A percentile compares a stretch with the other conserved stretches of the same genome.
phyloP scores from a whole-genome alignment of 1,140 invertebrate genomes.

The Papilio helenus region DNA sequence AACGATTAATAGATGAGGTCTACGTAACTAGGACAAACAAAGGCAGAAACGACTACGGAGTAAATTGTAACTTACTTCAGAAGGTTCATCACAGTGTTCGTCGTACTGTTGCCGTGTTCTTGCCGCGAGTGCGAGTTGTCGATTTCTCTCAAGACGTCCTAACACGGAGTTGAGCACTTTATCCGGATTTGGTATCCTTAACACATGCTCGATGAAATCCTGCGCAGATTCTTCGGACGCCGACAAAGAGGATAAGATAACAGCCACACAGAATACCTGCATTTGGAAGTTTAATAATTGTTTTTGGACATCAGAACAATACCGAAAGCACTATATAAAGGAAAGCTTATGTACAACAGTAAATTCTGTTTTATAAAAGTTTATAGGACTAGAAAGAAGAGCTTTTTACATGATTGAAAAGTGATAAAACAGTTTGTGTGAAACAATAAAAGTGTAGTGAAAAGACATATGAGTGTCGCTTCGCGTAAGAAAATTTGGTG shows the following conservation, averaged over 20 bases:
- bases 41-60: not conserved
- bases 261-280: slow-evolving; percentile 53
- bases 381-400: too few relatives aligned
- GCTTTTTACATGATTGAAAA: too few relatives aligned
- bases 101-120: slow-evolving; percentile 43
- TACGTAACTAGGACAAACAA: not conserved
- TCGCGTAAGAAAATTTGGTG: too few relatives aligned
- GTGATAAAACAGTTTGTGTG: too few relatives aligned
- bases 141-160: slow-evolving; percentile 60
- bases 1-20: not conserved
- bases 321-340: too few relatives aligned
- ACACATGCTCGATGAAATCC: slow-evolving; percentile 68
- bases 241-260: slow-evolving; percentile 47
- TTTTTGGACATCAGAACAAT: not conserved
- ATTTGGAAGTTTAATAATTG: slow-evolving; percentile 18
- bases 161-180: slow-evolving; percentile 68
- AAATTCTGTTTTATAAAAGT: too few relatives aligned
- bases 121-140: slow-evolving; percentile 47
- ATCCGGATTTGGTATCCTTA: slow-evolving; percentile 67
- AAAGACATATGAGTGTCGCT: too few relatives aligned
- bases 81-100: slow-evolving; percentile 58
- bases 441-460: too few relatives aligned
- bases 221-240: slow-evolving; percentile 55
- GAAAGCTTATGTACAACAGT: too few relatives aligned
- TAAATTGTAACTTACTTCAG: slow-evolving; percentile 44